These are phyloP conservation scores for Pyrrhia umbra DNA, from an alignment of 2,888 invertebrate species.

Conservation along the genomic window DNA sequence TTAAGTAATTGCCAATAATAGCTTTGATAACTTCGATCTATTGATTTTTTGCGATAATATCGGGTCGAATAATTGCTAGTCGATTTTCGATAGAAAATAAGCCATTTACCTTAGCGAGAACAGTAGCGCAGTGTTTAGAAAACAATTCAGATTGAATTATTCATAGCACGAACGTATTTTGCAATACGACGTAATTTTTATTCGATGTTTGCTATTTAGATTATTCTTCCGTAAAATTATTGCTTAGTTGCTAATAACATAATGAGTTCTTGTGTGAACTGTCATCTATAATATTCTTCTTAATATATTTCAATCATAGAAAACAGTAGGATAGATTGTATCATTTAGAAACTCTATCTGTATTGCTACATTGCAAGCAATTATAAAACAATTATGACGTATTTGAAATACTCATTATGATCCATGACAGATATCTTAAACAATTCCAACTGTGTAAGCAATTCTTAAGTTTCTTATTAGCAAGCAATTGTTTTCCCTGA, in stretches of 20 bases:
- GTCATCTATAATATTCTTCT: constrained; percentile 25
- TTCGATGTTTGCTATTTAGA: constrained; percentile 38
- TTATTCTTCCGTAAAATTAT: constrained; percentile 62
- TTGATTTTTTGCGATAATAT: constrained; percentile 27
- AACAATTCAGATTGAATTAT: constrained; percentile 62
- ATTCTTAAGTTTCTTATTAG: constrained; percentile 15
- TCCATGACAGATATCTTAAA: not conserved
- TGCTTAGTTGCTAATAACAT: constrained; percentile 48
- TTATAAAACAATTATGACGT: constrained; percentile 20
- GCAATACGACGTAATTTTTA: constrained; percentile 56
- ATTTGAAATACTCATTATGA: constrained; percentile 8
- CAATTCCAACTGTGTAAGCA: constrained; percentile 1
- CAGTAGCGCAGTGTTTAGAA: constrained; percentile 53
- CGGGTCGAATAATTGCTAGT: constrained; percentile 15
- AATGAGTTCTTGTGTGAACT: constrained; percentile 22
- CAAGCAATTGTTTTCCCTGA: constrained; percentile 17
- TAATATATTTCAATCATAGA: not conserved
- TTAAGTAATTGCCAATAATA: constrained; percentile 38
- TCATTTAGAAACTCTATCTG: not conserved
- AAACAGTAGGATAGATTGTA: constrained; percentile 1
- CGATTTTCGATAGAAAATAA: constrained; percentile 40
- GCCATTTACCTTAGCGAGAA: constrained; percentile 38
- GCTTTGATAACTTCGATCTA: constrained; percentile 13
- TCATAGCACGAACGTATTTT: constrained; percentile 61
- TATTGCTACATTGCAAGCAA: constrained; percentile 3